Percentiles rank a stretch among this genome's conserved stretches.
phyloP scores from a whole-genome alignment of 1,140 invertebrate genomes.

The Chrysopa pallens region DNA sequence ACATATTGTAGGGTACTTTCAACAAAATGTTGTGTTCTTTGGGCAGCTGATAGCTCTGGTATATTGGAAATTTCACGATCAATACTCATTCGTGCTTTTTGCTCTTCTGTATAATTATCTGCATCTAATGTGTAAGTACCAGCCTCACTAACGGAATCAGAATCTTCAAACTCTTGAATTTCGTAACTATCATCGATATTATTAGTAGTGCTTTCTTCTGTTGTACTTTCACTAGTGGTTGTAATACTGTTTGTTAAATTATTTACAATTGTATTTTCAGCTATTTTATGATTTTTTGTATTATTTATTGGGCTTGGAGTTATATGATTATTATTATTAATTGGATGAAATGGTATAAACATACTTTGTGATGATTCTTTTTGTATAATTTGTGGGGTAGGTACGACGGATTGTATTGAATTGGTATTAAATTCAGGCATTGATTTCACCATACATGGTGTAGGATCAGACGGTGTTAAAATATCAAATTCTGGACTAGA shows the following conservation, averaged over 20 bases:
- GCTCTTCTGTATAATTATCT: slow-evolving; percentile 66
- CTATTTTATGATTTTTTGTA: not conserved
- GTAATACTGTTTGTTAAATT: not conserved
- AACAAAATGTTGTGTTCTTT: slow-evolving; percentile 24
- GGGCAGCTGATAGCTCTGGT: slow-evolving; percentile 20
- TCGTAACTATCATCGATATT: not conserved
- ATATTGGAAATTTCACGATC: slow-evolving; percentile 53
- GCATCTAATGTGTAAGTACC: slow-evolving; percentile 80
- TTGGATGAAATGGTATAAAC: too few species aligned
- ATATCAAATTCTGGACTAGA: slow-evolving; percentile 37
- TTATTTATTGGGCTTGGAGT: not conserved
- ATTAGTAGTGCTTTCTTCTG: not conserved
- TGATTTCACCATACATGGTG: not conserved
- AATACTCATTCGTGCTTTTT: slow-evolving; percentile 72
- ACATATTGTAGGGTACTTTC: slow-evolving; percentile 11
- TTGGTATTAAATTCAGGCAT: not conserved
- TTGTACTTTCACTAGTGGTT: not conserved
- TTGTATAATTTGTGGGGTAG: too few species aligned
- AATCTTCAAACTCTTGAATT: slow-evolving; percentile 20
- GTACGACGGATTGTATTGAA: too few species aligned
- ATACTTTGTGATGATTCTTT: too few species aligned
- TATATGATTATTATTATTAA: too few species aligned
- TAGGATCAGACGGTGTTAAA: slow-evolving; percentile 24
- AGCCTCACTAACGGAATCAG: slow-evolving; percentile 57
- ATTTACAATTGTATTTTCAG: not conserved